A percentile compares a stretch with the other conserved stretches of the same genome.
Conservation (phyloP, 92 coral and sea anemone species). For the Metridium senile region DNA sequence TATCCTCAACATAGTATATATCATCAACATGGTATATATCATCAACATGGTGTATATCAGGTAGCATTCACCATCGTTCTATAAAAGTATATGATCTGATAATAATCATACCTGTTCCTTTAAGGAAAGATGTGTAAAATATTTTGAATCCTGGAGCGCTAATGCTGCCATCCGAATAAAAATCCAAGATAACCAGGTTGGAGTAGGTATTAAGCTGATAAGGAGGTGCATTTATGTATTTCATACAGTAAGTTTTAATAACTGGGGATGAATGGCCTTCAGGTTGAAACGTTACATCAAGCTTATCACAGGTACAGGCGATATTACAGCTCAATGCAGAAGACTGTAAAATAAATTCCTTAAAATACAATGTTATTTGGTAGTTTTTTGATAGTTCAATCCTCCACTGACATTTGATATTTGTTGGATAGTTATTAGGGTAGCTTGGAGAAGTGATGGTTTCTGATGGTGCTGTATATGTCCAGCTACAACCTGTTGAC, state of each 20-base stretch:
- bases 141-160: constrained; percentile 34
- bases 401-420: constrained; percentile 53
- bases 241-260: constrained; percentile 48
- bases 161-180: constrained; percentile 24
- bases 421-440: constrained; percentile 36
- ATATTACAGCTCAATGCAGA: constrained; percentile 8
- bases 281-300: constrained; percentile 28
- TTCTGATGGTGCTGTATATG: constrained; percentile 24
- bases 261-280: constrained; percentile 8
- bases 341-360: constrained; percentile 34
- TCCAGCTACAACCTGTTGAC: constrained; percentile 52
- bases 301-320: constrained; percentile 45
- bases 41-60: too few relatives aligned
- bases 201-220: constrained; percentile 21
- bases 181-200: constrained; percentile 38
- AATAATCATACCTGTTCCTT: neutral
- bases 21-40: too few relatives aligned
- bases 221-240: constrained; percentile 23
- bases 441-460: constrained; percentile 46
- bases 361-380: constrained; percentile 33
- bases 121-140: constrained; percentile 21
- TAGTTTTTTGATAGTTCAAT: constrained; percentile 50
- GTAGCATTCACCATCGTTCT: too few relatives aligned
- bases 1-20: too few relatives aligned
- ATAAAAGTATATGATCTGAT: too few relatives aligned